Percentiles rank a stretch among this genome's conserved stretches.
Conservation (phyloP, 2,113 vertebrate species). For the Malurus cyaneus region DNA sequence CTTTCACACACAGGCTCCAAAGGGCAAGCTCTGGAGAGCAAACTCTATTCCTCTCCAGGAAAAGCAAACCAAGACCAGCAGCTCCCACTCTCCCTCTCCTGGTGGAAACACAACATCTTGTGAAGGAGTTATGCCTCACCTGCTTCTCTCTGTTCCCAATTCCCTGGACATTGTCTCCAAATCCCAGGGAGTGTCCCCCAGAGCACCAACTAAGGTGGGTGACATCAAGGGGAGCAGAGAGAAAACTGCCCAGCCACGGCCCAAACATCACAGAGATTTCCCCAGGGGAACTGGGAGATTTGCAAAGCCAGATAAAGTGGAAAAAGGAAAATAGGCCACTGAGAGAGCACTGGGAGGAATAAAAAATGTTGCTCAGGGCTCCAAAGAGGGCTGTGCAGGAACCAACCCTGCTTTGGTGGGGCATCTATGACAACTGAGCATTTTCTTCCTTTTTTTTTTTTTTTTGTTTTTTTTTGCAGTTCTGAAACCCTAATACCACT, state of each 20-base stretch:
- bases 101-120: background rate
- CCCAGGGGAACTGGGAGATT: background rate
- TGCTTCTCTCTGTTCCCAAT: background rate
- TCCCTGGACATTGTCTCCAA: background rate
- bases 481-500: background rate
- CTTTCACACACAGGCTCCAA: background rate
- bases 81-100: background rate
- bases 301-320: background rate
- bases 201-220: accelerated
- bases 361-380: background rate
- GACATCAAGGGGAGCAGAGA: background rate
- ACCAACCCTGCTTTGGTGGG: background rate
- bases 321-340: background rate
- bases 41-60: background rate
- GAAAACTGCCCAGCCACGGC: background rate
- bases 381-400: background rate
- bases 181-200: background rate
- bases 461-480: background rate
- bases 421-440: background rate
- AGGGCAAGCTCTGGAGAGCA: background rate
- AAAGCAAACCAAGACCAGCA: background rate
- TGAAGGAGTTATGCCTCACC: background rate
- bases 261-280: background rate
- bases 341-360: background rate
- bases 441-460: background rate